A percentile compares a stretch with the other conserved stretches of the same genome.
phyloP scores from a whole-genome alignment of 1,140 invertebrate genomes.

The Grapholita molesta region DNA sequence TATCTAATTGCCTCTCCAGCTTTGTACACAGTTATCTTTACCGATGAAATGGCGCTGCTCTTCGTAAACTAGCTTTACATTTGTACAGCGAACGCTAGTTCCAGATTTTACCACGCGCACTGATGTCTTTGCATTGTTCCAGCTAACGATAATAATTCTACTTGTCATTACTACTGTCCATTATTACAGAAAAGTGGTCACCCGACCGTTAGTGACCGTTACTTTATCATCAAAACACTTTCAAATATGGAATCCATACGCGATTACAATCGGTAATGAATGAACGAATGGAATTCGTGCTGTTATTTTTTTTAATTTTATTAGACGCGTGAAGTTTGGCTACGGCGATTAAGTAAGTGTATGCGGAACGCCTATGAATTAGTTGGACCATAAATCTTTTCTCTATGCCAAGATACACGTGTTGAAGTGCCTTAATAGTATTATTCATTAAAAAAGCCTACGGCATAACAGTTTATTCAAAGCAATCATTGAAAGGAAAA shows the following conservation, averaged over 20 bases:
- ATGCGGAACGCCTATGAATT: neutral
- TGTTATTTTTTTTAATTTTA: neutral
- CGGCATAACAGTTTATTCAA: neutral
- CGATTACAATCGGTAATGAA: slow-evolving; percentile 29
- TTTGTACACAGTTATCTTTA: neutral
- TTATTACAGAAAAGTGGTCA: slow-evolving; percentile 17
- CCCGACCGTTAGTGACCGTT: slow-evolving; percentile 35
- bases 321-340: neutral
- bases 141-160: slow-evolving; percentile 16
- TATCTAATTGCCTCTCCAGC: slow-evolving; percentile 16
- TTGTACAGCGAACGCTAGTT: neutral
- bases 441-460: neutral
- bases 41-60: neutral
- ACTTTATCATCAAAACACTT: slow-evolving; percentile 33
- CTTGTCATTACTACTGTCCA: slow-evolving; percentile 16
- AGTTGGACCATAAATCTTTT: neutral
- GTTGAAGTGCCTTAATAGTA: neutral
- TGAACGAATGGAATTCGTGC: slow-evolving; percentile 13
- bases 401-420: neutral
- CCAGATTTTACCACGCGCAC: neutral
- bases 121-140: neutral
- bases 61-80: neutral
- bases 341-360: neutral
- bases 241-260: slow-evolving; percentile 32
- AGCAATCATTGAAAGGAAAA: neutral